phyloP scores from a whole-genome alignment of 2,113 vertebrate species.

The Erpornis zantholeuca region DNA sequence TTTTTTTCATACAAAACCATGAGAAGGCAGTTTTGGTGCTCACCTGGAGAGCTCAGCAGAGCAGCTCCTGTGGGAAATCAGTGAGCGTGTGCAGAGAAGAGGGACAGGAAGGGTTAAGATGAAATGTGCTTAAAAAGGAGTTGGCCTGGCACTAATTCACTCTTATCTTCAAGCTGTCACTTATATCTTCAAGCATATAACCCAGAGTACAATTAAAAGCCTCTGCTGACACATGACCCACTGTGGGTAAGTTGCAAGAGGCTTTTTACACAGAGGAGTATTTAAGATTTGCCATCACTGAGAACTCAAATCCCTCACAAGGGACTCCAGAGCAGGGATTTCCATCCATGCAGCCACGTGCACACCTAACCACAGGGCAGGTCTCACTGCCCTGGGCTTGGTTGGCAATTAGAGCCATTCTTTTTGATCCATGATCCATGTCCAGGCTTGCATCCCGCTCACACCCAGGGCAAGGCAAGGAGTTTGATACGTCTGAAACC shows the following conservation, averaged over 20 bases:
- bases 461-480: not conserved
- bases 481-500: not conserved
- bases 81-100: not conserved
- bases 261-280: not conserved
- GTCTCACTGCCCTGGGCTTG: not conserved
- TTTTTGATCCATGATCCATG: not conserved
- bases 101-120: not conserved
- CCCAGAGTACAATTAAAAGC: not conserved
- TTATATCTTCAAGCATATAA: slow-evolving; percentile 28
- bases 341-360: not conserved
- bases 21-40: not conserved
- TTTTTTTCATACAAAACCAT: not conserved
- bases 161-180: too few species aligned
- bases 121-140: not conserved
- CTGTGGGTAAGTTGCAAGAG: not conserved
- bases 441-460: accelerated
- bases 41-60: not conserved
- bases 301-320: not conserved
- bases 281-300: not conserved
- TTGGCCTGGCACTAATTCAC: not conserved
- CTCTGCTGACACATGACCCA: not conserved
- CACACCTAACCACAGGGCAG: not conserved
- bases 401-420: not conserved
- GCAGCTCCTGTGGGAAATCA: not conserved
- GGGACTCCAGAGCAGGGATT: not conserved